Base-by-base conservation (phyloP, 2,797 vertebrate genomes). In the Uromys caudimaculatus region DNA sequence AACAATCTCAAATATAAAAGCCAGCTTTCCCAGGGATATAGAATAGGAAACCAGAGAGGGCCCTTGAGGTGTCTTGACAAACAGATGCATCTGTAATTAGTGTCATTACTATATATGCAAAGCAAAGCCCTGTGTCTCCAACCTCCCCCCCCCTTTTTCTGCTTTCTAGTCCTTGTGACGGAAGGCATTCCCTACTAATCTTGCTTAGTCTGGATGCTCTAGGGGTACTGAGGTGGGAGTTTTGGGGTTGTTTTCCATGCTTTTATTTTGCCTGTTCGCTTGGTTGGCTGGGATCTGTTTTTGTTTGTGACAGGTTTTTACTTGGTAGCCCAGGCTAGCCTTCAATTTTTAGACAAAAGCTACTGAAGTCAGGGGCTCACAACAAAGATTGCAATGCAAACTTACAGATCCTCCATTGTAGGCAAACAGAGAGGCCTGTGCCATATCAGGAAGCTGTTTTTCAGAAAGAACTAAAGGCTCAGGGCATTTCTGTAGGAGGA, bases 21-120 rank as follows among this genome's bases (percentile, higher is more conserved):
- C 4, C 73, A n/a, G 3, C 0, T n/a, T 6, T 17, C 47, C 35
- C 32, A 50, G 24, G 76, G 54, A 47, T 29, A 62, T 0, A 0
- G 29, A 41, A 2, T 3, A 44, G 67, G 21, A 76, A 91, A 75
- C 1, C 27, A 56, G 38, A n/a, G 27, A 41, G 1, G 7, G 6
- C 6, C 47, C 19, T 27, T 16, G 7, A 19, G 29, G 41, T 13
- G 3, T 44, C 64, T 29, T 23, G 52, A 64, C 3, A 58, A 41
- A 3, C 23, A 0, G 7, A 71, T 47, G 32, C 38, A 19, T 69
- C 75, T 54, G 3, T 24, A 78, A 14, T 23, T 29, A 47, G n/a
- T 47, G 44, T 56, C 62, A 56, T 6, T 8, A 35, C 47, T 81
- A 1, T 6, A 8, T 17, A 41, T 58, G 29, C 9, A 77, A 62